These are phyloP conservation scores for Litoditis marina DNA, from an alignment of 2,888 invertebrate genomes.

Conservation along the genomic window DNA sequence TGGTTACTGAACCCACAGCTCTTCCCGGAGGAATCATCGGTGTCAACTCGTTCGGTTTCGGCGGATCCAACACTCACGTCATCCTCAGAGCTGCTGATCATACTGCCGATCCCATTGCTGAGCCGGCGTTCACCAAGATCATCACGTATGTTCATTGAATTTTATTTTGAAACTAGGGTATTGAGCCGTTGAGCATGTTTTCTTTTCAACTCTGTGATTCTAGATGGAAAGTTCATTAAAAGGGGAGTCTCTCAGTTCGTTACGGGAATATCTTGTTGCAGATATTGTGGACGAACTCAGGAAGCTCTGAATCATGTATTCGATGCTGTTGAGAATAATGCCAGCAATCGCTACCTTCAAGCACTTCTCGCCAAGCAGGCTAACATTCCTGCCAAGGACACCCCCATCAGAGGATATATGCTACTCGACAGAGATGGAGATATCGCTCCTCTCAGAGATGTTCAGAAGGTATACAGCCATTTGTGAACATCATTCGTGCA, in stretches of 20 bases:
- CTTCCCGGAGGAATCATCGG: slow-evolving; percentile 89
- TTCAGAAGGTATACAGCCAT: too few relatives aligned
- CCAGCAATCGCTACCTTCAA: slow-evolving; percentile 50
- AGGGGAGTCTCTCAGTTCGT: slow-evolving; percentile 71
- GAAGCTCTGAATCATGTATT: slow-evolving; percentile 55
- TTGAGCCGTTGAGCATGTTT: too few relatives aligned
- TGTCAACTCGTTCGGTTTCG: slow-evolving; percentile 95
- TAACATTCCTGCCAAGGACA: slow-evolving; percentile 72
- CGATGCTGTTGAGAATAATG: slow-evolving; percentile 56
- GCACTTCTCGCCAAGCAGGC: slow-evolving; percentile 55
- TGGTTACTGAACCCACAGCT: slow-evolving; percentile 75
- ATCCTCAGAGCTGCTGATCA: slow-evolving; percentile 67
- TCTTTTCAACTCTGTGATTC: too few relatives aligned
- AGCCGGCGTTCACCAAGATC: slow-evolving; percentile 48
- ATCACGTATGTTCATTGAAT: slow-evolving; percentile 35
- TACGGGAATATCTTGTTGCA: too few relatives aligned
- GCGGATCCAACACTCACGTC: slow-evolving; percentile 89
- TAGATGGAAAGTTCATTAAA: too few relatives aligned
- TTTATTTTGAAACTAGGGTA: neutral
- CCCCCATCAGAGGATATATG: slow-evolving; percentile 76
- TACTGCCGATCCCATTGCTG: slow-evolving; percentile 20
- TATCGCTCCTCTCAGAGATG: slow-evolving; percentile 39
- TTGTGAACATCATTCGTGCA: too few relatives aligned
- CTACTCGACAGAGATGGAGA: slow-evolving; percentile 70
- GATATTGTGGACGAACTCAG: slow-evolving; percentile 78